A percentile compares a stretch with the other conserved stretches of the same genome.
phyloP scores from a whole-genome alignment of 2,888 invertebrate genomes.

The Torymus auratus region DNA sequence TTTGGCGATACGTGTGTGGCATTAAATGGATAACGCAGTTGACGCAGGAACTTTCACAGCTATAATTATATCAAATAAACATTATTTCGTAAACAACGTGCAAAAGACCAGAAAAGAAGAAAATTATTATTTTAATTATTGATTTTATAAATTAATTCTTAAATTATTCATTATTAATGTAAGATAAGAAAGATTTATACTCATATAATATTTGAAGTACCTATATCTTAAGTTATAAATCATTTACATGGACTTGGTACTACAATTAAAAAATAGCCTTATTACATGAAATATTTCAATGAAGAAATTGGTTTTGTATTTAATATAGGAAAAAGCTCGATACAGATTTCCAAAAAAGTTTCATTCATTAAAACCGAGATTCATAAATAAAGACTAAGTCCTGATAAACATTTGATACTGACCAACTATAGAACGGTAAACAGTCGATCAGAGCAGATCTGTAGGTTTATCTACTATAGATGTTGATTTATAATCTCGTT shows the following conservation, averaged over 20 bases:
- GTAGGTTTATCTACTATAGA: not conserved
- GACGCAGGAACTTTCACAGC: too few species aligned
- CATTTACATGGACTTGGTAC: not conserved
- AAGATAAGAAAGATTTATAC: not conserved
- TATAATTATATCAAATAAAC: not conserved
- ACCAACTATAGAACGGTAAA: constrained; percentile 16
- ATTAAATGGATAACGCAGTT: too few species aligned
- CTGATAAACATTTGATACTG: constrained; percentile 17
- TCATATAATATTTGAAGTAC: not conserved
- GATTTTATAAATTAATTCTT: not conserved
- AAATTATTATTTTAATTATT: not conserved
- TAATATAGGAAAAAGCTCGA: too few species aligned
- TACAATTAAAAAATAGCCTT: not conserved
- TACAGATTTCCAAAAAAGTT: too few species aligned
- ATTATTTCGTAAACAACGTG: not conserved
- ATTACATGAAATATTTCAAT: not conserved
- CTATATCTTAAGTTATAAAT: not conserved
- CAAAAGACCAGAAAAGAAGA: not conserved
- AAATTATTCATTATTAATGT: not conserved
- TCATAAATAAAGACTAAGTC: constrained; percentile 32
- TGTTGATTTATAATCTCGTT: too few species aligned
- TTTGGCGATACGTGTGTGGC: too few species aligned
- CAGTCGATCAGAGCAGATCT: not conserved
- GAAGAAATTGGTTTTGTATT: too few species aligned
- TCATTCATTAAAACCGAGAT: not conserved